Conservation (phyloP, 2,888 invertebrate genomes). For the Atrina japonica region DNA sequence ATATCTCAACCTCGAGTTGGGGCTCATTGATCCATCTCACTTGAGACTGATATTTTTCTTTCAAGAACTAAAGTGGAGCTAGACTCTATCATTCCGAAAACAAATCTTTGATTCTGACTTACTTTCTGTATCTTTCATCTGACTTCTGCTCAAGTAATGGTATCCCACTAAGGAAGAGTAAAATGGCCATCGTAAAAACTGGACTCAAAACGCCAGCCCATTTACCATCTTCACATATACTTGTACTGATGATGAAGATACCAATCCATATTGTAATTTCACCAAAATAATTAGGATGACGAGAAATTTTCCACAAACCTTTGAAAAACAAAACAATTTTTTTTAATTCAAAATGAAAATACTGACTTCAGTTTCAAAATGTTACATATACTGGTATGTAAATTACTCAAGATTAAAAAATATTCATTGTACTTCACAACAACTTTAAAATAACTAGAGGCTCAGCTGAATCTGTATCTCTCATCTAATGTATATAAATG, state of each 20-base stretch:
- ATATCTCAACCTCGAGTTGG: too few species aligned
- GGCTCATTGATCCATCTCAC: too few species aligned
- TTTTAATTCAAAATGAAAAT: too few species aligned
- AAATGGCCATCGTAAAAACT: slow-evolving; percentile 91
- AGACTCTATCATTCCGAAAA: too few species aligned
- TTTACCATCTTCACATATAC: slow-evolving; percentile 90
- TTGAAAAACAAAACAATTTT: slow-evolving; percentile 40
- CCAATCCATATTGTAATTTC: slow-evolving; percentile 97
- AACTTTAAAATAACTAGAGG: too few species aligned
- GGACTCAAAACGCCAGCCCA: slow-evolving; percentile 94
- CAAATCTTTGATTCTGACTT: slow-evolving; percentile 56
- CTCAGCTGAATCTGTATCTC: too few species aligned
- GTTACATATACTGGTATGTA: too few species aligned
- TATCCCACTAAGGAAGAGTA: slow-evolving; percentile 94
- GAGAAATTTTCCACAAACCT: slow-evolving; percentile 92
- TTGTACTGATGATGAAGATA: slow-evolving; percentile 92
- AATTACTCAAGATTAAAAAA: too few species aligned
- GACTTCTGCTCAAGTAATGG: slow-evolving; percentile 92
- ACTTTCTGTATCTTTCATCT: slow-evolving; percentile 93
- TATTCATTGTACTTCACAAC: too few species aligned
- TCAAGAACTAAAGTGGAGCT: too few species aligned
- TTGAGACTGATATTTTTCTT: neutral
- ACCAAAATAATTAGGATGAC: slow-evolving; percentile 97
- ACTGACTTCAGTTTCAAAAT: too few species aligned
- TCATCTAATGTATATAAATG: too few species aligned